A percentile compares a stretch with the other conserved stretches of the same genome.
These are phyloP conservation scores for Trematocara variabile DNA, from an alignment of 2,113 vertebrate species.

Conservation along the genomic window DNA sequence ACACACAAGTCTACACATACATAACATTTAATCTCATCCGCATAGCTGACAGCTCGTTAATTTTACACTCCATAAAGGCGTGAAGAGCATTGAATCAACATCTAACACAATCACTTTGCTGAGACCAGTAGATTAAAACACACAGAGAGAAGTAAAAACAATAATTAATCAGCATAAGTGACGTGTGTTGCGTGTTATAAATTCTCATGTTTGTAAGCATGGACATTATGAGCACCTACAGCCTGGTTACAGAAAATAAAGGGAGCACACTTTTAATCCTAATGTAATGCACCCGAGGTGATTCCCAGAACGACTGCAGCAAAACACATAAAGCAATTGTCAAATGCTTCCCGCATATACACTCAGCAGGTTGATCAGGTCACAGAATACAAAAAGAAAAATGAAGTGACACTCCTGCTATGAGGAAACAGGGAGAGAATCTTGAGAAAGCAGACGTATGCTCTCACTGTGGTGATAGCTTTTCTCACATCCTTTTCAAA, in stretches of 20 bases:
- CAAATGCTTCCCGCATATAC: neutral
- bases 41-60: conserved; percentile 58
- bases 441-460: neutral
- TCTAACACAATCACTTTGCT: conserved; percentile 58
- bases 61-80: conserved; percentile 60
- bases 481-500: neutral
- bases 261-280: neutral
- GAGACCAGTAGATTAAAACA: conserved; percentile 46
- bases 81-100: conserved; percentile 58
- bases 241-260: neutral
- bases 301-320: neutral
- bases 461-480: neutral
- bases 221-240: neutral
- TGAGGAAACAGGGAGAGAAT: neutral
- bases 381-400: neutral
- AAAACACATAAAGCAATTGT: neutral
- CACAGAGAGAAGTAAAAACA: conserved; percentile 23
- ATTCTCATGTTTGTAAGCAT: neutral
- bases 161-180: conserved; percentile 47
- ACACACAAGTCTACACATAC: neutral
- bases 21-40: conserved; percentile 47
- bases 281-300: neutral
- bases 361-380: conserved; percentile 20
- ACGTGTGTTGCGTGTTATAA: neutral
- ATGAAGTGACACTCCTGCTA: neutral